Evolutionary conservation across 1,140 invertebrate genomes (phyloP).

Genomic region (Halictus rubicundus): DNA sequence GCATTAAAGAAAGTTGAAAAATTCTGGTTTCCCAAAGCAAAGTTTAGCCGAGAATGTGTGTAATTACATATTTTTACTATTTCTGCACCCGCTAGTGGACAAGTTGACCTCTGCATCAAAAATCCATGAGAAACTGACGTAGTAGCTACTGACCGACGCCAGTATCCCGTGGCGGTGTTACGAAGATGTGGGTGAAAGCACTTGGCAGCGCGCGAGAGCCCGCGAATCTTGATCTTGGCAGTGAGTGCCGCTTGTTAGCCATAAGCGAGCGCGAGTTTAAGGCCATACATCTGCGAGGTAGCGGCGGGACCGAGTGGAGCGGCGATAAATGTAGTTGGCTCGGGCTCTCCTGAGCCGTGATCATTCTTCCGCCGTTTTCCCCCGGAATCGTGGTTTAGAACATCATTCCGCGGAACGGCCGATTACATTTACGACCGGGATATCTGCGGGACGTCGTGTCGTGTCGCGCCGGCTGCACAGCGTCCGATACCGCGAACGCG

Average conservation of each 20-base stretch:
- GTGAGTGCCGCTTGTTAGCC: slow-evolving; percentile 57
- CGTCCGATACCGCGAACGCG: slow-evolving; percentile 15
- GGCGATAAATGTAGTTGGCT: slow-evolving; percentile 70
- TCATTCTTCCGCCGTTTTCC: slow-evolving; percentile 43
- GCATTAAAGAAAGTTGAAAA: too few species aligned
- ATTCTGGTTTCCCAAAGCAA: too few species aligned
- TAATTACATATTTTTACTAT: too few species aligned
- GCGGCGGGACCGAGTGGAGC: slow-evolving; percentile 21
- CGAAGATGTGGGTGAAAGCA: slow-evolving; percentile 7
- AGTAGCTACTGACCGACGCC: not conserved
- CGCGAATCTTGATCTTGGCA: slow-evolving; percentile 67
- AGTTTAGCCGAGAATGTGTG: too few species aligned
- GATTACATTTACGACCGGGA: slow-evolving; percentile 54
- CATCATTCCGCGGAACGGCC: slow-evolving; percentile 50
- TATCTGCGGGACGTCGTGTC: not conserved
- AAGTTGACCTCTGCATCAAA: not conserved
- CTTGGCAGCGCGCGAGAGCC: slow-evolving; percentile 37
- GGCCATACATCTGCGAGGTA: slow-evolving; percentile 48
- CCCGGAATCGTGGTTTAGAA: slow-evolving; percentile 51
- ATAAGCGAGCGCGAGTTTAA: slow-evolving; percentile 52
- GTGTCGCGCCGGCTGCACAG: not conserved
- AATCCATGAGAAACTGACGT: not conserved
- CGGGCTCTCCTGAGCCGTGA: slow-evolving; percentile 51
- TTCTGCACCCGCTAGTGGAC: too few species aligned
- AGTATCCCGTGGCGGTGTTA: too few species aligned